Percentiles rank a stretch among this genome's conserved stretches.
Conservation (phyloP, 2,797 vertebrate genomes). For the Peromyscus nudipes region DNA sequence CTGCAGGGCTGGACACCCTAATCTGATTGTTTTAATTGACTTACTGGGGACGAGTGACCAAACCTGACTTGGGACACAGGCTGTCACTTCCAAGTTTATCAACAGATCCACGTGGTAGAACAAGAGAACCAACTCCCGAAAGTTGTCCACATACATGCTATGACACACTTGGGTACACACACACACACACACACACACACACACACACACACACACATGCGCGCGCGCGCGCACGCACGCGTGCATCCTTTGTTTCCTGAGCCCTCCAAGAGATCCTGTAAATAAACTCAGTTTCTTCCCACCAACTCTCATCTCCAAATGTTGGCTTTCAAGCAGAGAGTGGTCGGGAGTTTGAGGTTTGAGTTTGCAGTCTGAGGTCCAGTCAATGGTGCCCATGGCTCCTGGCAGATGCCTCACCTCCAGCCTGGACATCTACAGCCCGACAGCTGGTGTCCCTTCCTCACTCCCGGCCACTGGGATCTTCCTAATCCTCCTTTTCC, state of each 20-base stretch:
- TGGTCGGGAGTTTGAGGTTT: not conserved
- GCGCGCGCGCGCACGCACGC: too few relatives aligned
- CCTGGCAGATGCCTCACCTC: not conserved
- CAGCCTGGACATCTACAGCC: not conserved
- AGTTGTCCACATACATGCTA: not conserved
- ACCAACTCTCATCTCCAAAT: not conserved
- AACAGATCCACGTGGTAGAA: not conserved
- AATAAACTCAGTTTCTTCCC: not conserved
- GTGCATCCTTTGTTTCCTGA: not conserved
- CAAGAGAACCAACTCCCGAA: too few relatives aligned
- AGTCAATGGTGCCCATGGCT: not conserved
- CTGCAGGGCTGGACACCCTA: not conserved
- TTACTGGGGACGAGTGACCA: not conserved
- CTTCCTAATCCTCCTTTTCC: not conserved
- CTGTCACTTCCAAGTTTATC: not conserved
- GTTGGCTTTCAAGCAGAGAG: not conserved
- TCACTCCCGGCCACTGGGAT: not conserved
- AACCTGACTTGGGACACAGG: not conserved
- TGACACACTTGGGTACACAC: not conserved
- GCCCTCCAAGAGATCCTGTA: not conserved
- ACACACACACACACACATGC: not conserved
- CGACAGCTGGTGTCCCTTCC: not conserved
- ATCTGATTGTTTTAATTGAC: not conserved
- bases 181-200: not conserved
- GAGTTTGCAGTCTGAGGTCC: not conserved